Evolutionary conservation across 2,888 invertebrate genomes (phyloP), one percentile per base, ranked within the genome.

Genomic region (Galeopsomyia nigrocyanea): DNA sequence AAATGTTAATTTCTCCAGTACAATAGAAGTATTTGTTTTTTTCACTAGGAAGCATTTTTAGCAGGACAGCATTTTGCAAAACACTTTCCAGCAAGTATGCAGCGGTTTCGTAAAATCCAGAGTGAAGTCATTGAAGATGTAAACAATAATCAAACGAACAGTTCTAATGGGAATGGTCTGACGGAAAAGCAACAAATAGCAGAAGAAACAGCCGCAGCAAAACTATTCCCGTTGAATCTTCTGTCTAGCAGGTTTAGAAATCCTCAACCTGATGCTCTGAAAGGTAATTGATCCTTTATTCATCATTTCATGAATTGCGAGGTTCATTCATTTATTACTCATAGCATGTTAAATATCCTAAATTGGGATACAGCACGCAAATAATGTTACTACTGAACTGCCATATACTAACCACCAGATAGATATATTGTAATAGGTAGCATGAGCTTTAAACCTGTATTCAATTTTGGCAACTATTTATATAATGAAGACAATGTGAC

Each of bases 61-160:
- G 94, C 93, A 0, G 94, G 94, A 2, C 91, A 92, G 84, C 91
- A 92, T 80, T 94, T 94, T 84, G 92, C 92, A 2, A 90, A 90
- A 90, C 75, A 93, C 91, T 82, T 87, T 86, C 87, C 89, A 80
- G 83, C 88, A 3, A 88, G 87, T 74, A 82, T 89, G 80, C 78
- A 80, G 5, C 79, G 89, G 16, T 81, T 89, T 71, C 82, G 86
- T 68, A 86, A 88, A 77, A 79, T 89, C 0, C 82, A 87, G 76
- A 80, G 84, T 55, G 87, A 88, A 70, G 66, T 77, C 16, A 19
- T 64, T 17, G 73, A 77, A n/a, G 84, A 82, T 3, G 84, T 87
- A 50, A 83, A 85, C 56, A 82, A 81, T 58, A 80, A 53, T 55
- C 16, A 66, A 68, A 67, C 31, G 1, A 1, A 6, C 10, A 62